Percentiles rank a stretch among this genome's conserved stretches.
Conservation (phyloP, 2,113 vertebrate genomes). For the Myxocyprinus asiaticus region DNA sequence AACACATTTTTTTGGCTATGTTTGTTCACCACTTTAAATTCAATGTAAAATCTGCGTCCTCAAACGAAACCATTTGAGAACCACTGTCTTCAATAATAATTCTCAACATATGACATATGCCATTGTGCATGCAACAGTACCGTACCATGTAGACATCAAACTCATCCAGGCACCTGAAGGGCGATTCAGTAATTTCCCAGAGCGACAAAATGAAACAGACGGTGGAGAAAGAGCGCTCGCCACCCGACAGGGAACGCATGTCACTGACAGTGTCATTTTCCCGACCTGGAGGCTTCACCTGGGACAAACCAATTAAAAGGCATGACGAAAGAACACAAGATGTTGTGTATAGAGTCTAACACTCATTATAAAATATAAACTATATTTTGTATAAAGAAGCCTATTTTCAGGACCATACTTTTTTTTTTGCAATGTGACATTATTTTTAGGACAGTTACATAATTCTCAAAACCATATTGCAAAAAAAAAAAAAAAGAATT, state of each 20-base stretch:
- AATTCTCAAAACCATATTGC: no score
- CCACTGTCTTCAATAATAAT: neutral
- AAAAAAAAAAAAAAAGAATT: no score
- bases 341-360: no score
- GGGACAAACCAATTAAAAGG: neutral
- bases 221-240: conserved; percentile 96
- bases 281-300: conserved; percentile 91
- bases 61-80: no score
- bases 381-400: no score
- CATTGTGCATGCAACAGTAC: neutral
- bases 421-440: no score
- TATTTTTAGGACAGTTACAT: no score
- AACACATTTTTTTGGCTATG: no score
- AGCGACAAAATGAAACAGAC: conserved; percentile 95
- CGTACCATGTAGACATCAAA: conserved; percentile 98
- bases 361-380: no score
- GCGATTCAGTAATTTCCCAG: conserved; percentile 93
- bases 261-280: conserved; percentile 78
- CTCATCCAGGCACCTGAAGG: conserved; percentile 96
- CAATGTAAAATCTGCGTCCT: no score
- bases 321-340: neutral
- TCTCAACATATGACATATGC: neutral
- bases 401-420: no score
- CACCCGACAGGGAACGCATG: conserved; percentile 90
- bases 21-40: no score